Base-by-base conservation (phyloP, 2,113 vertebrate genomes). In the Phyllostomus hastatus region DNA sequence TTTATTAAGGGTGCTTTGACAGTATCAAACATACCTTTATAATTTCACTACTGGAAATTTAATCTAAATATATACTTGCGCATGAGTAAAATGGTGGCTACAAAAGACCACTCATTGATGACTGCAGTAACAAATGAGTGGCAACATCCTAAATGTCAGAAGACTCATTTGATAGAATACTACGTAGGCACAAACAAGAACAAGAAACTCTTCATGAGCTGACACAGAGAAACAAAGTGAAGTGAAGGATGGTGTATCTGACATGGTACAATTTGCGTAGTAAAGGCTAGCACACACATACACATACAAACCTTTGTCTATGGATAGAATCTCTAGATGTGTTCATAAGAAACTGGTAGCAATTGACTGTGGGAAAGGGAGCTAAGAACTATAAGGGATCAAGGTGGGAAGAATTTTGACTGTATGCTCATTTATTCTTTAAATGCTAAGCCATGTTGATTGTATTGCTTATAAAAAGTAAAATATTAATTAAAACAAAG, bases 401-500 rank as follows among this genome's bases (percentile, higher is more conserved):
- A 52, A 41, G 52, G 4, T 4, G 11, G 17, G 16, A 33, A 72
- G 22, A 59, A 26, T 57, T 72, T 52, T 33, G 31, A 59, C 12
- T 31, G 2, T 35, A 38, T 15, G 22, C 5, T 59, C 11, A 80
- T 75, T 33, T 41, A 46, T 76, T 11, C 87, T 57, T 75, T 38
- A 82, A 54, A 73, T 43, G 14, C 41, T 69, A 66, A 85, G 83
- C 52, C 14, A 73, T 31, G 12, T n/a, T 61, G 43, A 92, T 43
- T 82, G 17, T 35, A 61, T 31, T 69, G n/a, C 35, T 90, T 54
- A 86, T 28, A 4, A 48, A 88, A 76, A 50, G 72, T n/a, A 54
- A 96, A 96, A 88, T 82, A 41, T 17, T 70, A 54, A 95, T 76
- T 90, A 57, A 88, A 92, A 81, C 59, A 35, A 84, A 43, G 41